Base-by-base conservation (phyloP, 2,797 vertebrate species). In the Choloepus didactylus region DNA sequence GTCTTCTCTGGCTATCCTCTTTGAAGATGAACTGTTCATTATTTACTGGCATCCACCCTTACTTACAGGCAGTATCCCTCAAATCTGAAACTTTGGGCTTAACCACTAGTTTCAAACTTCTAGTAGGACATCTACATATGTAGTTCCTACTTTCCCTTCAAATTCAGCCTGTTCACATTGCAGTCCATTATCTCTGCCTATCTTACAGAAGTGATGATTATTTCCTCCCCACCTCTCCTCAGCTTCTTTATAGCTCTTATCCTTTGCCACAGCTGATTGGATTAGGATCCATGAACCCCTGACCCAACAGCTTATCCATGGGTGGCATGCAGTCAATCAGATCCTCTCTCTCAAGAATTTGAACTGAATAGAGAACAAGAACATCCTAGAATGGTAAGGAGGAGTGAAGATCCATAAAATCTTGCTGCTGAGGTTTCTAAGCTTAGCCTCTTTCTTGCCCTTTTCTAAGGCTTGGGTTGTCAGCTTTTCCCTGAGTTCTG, bases 131-230 rank as follows among this genome's bases (percentile, higher is more conserved):
- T 77, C 60, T 38, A 29, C 54, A 72, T 60, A 41, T 49, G 41
- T n/a, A 82, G 51, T 73, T 56, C n/a, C 49, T 93, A 51, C 70
- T 79, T 95, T 84, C 21, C 19, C 49, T 89, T 93, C 56, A 29
- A 83, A 49, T 75, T 93, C 49, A 80, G 25, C 23, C 27, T 59
- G 6, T 54, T 87, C 41, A 84, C 14, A 27, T n/a, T 5, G 76
- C 44, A 19, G 62, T 81, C 82, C 14, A 85, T 64, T 89, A 77
- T 54, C 60, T 62, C 54, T 81, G 14, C 41, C 87, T 70, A 11
- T 84, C 90, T 87, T 77, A 77, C 56, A 69, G 11, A 76, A 12
- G 19, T 66, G 23, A 29, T 54, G 14, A 23, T 70, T 49, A 86
- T 62, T 93, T 64, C 84, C 46, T 84, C 31, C 29, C 10, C 54